Evolutionary conservation across 2,888 invertebrate species (phyloP), one percentile per base, ranked within the genome.

Genomic region (Ernsta delagoae): DNA sequence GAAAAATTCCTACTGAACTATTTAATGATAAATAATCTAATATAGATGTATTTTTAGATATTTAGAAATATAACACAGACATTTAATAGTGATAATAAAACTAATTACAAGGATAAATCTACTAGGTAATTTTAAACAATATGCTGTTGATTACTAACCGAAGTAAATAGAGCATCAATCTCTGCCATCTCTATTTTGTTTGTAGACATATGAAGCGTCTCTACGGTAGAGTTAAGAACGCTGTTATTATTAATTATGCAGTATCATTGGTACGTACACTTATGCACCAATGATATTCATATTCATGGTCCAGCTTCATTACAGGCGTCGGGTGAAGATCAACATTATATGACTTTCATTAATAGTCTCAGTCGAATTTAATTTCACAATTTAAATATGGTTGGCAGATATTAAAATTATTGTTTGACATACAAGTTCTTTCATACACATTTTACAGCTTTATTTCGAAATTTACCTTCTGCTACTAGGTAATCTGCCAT

Each of bases 261-360:
- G 77, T 78, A 80, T 81, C 80, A 82, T 83, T 81, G 79, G 79
- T 75, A 79, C 57, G 16, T 75, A 72, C 75, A 78, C 74, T 88
- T 89, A 90, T 88, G 83, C 77, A 76, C 82, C 85, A 88, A 89
- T 90, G 16, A 89, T 88, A 16, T 16, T 16, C 16, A 87, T 90
- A 91, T 91, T 90, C 91, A 89, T 88, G 83, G 88, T 83, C 75
- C 73, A 68, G 72, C 75, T 74, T 88, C 86, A 86, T 88, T 88
- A 89, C 79, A 77, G 75, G 75, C 77, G 79, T 75, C 70, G 75
- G 71, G 73, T 71, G 24, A 63, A 61, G 70, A 74, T 77, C 73
- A 75, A 76, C 76, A 78, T 78, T 74, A 76, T 43, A 81, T 79
- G 80, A 81, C 81, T 82, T 83, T 83, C 74, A 81, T 81, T 62